A percentile compares a stretch with the other conserved stretches of the same genome.
Conservation (phyloP, 1,140 invertebrate species). For the Pogonomyrmex californicus region DNA sequence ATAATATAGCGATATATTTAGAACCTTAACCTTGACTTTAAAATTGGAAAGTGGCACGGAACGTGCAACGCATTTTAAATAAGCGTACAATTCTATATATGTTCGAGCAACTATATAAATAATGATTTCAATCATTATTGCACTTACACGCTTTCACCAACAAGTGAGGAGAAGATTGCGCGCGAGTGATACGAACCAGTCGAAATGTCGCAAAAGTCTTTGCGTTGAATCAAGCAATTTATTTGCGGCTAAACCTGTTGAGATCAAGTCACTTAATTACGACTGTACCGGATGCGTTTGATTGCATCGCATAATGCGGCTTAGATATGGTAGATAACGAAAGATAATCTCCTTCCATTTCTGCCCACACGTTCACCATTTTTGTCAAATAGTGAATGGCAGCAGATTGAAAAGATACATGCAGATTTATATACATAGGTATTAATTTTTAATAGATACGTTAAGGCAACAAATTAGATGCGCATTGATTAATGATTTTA, state of each 20-base stretch:
- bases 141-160: constrained; percentile 3
- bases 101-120: neutral
- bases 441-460: neutral
- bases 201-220: neutral
- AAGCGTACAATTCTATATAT: neutral
- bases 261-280: constrained; percentile 19
- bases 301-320: constrained; percentile 6
- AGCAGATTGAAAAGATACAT: neutral
- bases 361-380: neutral
- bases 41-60: neutral
- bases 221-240: constrained; percentile 27
- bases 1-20: neutral
- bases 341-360: constrained; percentile 11
- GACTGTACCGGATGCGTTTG: neutral
- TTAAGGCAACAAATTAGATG: too few relatives aligned
- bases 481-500: neutral
- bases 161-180: neutral
- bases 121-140: constrained; percentile 11
- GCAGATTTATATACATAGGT: neutral
- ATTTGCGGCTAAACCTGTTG: neutral
- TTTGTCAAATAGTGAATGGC: neutral
- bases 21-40: neutral
- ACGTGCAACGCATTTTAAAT: neutral
- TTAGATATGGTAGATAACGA: constrained; percentile 12
- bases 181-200: neutral